These are phyloP conservation scores for Drymonia ruficornis DNA, from an alignment of 2,888 invertebrate genomes.

Conservation along the genomic window DNA sequence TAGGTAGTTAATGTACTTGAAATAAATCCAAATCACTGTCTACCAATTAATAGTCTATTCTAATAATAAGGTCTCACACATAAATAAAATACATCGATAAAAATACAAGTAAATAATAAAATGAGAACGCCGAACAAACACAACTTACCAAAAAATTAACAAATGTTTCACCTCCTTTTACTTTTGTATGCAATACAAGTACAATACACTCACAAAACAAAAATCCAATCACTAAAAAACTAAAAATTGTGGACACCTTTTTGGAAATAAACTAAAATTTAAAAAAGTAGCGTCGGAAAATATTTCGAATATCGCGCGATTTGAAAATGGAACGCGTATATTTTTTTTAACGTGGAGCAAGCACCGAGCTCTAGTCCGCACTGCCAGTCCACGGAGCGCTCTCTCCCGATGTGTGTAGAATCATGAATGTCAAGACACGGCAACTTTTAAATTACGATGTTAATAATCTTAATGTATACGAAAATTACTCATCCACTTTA, in stretches of 20 bases:
- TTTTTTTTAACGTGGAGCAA: conserved; percentile 51
- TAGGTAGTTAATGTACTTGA: no score
- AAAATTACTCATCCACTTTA: neutral
- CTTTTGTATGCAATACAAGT: conserved; percentile 58
- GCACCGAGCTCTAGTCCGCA: conserved; percentile 54
- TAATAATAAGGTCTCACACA: no score
- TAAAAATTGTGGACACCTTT: conserved; percentile 21
- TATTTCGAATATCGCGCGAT: conserved; percentile 49
- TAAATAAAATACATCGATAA: no score
- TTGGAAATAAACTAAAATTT: conserved; percentile 18
- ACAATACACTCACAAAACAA: conserved; percentile 50
- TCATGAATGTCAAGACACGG: conserved; percentile 56
- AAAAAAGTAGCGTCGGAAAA: conserved; percentile 19
- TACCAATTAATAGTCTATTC: no score
- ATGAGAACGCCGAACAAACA: conserved; percentile 42
- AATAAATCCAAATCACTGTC: no score
- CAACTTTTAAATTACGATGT: conserved; percentile 17
- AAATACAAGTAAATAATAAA: conserved; percentile 8
- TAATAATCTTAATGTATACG: neutral
- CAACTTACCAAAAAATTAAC: conserved; percentile 63
- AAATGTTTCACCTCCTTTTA: conserved; percentile 74
- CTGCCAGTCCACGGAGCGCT: conserved; percentile 66
- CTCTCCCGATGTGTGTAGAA: conserved; percentile 61
- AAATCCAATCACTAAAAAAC: conserved; percentile 30
- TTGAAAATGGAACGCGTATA: conserved; percentile 51